Evolutionary conservation across 64 coral and sea anemone genomes (phyloP), one percentile per base, ranked within the genome.

Genomic region (Trachythela sp.): DNA sequence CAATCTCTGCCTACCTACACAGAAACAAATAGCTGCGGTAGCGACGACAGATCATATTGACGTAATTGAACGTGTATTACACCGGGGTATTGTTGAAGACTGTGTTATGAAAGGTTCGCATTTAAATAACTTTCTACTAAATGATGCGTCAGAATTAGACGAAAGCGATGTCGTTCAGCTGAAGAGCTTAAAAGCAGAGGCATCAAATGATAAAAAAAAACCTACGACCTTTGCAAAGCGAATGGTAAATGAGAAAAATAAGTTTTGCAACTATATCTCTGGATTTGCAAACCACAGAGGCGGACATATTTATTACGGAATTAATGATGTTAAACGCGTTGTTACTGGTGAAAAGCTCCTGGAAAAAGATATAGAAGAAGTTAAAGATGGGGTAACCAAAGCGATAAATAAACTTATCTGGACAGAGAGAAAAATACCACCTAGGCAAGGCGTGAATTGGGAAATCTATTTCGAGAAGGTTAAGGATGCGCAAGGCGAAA

Each of bases 261-360:
- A 68, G 30, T 68, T 68, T 45, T 45, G 4, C 11, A 45, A 45
- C 42, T 45, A 45, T 45, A 14, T 17, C 10, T 80, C 75, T 0
- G 75, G 33, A 80, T 80, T 80, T 80, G 75, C 75, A 80, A 80
- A 80, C 30, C 75, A 80, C 30, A n/a, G 75, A 4, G 75, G 75
- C 20, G 75, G 75, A 37, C 75, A 80, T 80, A 80, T 80, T 39
- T 80, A 80, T 39, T 80, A 36, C 75, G 75, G 75, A 36, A 39
- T 80, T 6, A 14, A 39, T 38, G 75, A 80, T n/a, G n/a, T n/a
- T 38, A 39, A 80, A 15, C 27, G 75, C 37, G 34, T 80, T 29
- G 75, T 80, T 80, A 30, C 20, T 29, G 75, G 75, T 2, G 32
- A 80, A 80, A 35, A 13, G 1, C 13, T 80, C 0, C 8, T 9